Evolutionary conservation across 2,888 invertebrate genomes (phyloP).

Genomic region (Acleris emargana): DNA sequence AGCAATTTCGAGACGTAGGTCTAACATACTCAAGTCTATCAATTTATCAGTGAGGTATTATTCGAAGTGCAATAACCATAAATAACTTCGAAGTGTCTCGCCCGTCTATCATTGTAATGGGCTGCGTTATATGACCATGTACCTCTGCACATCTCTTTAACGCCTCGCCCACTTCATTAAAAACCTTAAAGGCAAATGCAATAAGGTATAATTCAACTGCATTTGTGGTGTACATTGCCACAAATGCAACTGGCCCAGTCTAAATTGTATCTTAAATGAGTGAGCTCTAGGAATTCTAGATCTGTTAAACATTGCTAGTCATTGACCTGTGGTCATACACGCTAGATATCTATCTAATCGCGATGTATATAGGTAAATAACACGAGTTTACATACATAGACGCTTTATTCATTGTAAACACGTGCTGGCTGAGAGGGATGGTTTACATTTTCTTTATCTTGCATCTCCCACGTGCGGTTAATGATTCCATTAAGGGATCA

Average conservation of each 20-base stretch:
- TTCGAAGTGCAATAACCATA: background rate
- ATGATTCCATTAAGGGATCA: no score
- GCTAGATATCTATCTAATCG: constrained; percentile 14
- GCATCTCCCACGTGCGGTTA: no score
- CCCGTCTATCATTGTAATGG: no score
- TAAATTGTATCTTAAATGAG: constrained; percentile 9
- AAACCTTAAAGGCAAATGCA: background rate
- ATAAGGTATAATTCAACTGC: background rate
- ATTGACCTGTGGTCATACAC: constrained; percentile 26
- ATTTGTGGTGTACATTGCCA: background rate
- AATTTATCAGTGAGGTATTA: background rate
- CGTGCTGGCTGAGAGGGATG: background rate
- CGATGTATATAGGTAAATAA: constrained; percentile 2
- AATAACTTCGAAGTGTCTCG: constrained; percentile 14
- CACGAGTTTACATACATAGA: background rate
- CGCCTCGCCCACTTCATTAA: background rate
- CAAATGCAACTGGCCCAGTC: background rate
- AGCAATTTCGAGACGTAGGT: no score
- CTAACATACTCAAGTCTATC: background rate
- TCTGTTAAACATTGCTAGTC: constrained; percentile 6
- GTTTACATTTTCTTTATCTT: constrained; percentile 2
- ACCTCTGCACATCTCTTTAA: background rate
- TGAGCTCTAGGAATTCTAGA: background rate
- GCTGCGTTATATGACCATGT: no score
- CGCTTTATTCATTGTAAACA: background rate